These are phyloP conservation scores for Rhynchomys soricoides DNA, from an alignment of 2,113 vertebrate species.

Conservation along the genomic window DNA sequence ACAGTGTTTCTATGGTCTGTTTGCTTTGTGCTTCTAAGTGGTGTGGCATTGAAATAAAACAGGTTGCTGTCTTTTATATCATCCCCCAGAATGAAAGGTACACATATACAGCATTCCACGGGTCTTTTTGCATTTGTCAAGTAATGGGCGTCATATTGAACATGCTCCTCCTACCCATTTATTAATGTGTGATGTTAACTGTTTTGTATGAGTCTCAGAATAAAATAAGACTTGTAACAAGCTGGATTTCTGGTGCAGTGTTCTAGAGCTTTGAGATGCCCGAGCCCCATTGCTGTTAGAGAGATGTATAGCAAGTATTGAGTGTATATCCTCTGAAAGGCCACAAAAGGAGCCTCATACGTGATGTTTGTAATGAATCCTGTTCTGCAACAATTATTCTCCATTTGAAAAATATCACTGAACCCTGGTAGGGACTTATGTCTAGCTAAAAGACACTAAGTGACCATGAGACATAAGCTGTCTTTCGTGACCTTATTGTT, in stretches of 20 bases:
- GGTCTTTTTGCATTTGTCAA: neutral
- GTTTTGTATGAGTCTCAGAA: slow-evolving; percentile 5
- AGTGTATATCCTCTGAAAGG: neutral
- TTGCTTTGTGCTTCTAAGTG: neutral
- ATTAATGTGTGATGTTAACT: slow-evolving; percentile 8
- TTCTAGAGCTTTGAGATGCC: neutral
- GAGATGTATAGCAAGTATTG: neutral
- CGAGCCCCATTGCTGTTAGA: neutral
- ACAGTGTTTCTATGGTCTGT: neutral
- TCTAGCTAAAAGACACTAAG: neutral
- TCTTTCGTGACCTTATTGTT: neutral
- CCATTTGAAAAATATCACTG: slow-evolving; percentile 30
- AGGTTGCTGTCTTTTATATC: neutral
- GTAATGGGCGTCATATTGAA: neutral
- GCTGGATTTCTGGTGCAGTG: neutral
- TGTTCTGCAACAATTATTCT: slow-evolving; percentile 17
- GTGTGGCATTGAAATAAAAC: neutral
- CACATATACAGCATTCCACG: neutral
- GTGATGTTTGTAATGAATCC: neutral
- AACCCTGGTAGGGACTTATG: neutral
- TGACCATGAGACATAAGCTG: neutral
- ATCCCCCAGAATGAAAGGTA: neutral
- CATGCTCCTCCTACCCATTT: neutral
- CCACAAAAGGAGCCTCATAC: neutral
- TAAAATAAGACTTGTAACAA: slow-evolving; percentile 3